Evolutionary conservation across 2,888 invertebrate species (phyloP).

Genomic region (Cephus pulcher): DNA sequence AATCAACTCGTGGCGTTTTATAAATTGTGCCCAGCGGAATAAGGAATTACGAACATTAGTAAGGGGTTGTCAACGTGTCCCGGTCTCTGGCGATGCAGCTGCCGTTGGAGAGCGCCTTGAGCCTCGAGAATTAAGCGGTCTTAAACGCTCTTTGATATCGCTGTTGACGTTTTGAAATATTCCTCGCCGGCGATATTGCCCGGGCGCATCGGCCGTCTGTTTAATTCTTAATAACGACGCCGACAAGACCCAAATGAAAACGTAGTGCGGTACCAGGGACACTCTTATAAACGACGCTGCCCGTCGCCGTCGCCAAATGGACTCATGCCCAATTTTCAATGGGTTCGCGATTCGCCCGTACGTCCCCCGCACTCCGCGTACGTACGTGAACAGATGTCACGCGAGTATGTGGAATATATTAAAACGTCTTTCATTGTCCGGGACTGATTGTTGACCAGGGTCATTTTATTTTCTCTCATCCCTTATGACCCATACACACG

Average conservation of each 20-base stretch:
- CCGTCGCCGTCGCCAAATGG: neutral
- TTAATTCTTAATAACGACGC: conserved; percentile 38
- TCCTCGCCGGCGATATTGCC: conserved; percentile 30
- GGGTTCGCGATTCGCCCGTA: neutral
- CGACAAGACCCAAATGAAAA: conserved; percentile 33
- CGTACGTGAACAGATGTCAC: neutral
- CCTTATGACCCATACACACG: neutral
- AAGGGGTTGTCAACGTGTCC: conserved; percentile 42
- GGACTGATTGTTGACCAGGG: neutral
- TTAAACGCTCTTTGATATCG: conserved; percentile 52
- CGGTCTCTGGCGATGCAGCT: neutral
- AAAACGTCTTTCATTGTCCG: neutral
- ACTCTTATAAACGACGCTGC: neutral
- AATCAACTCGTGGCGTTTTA: conserved; percentile 41
- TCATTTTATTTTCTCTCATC: neutral
- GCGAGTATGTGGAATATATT: neutral
- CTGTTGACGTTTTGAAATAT: conserved; percentile 49
- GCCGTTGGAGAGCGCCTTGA: neutral
- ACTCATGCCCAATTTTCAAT: neutral
- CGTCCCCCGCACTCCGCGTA: neutral
- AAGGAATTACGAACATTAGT: conserved; percentile 55
- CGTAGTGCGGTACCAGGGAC: neutral
- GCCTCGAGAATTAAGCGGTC: conserved; percentile 48
- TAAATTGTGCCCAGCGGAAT: conserved; percentile 48
- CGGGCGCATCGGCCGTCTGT: conserved; percentile 25